Conservation (phyloP, 2,797 vertebrate genomes). For the Aldrovandia affinis region DNA sequence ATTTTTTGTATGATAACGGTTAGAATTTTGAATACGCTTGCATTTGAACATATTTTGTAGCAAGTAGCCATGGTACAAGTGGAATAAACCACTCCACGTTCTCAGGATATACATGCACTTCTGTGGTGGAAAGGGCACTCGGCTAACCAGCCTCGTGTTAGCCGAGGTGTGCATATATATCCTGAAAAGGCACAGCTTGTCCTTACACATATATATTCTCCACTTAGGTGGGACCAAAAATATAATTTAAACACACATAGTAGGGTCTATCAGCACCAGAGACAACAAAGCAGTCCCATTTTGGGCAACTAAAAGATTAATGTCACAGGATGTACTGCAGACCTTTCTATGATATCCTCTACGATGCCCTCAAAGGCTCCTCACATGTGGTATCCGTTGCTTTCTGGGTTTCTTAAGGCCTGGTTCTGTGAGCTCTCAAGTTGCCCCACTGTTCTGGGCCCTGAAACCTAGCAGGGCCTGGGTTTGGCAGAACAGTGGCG, state of each 20-base stretch:
- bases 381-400: not conserved
- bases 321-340: not conserved
- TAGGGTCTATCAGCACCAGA: slow-evolving; percentile 6
- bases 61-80: too few species aligned
- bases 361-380: not conserved
- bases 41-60: too few species aligned
- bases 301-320: not conserved
- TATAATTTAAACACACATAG: not conserved
- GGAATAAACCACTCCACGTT: too few species aligned
- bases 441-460: slow-evolving; percentile 16
- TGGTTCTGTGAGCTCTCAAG: not conserved
- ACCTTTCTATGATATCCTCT: not conserved
- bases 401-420: not conserved
- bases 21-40: too few species aligned
- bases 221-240: not conserved
- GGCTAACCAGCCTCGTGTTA: too few species aligned
- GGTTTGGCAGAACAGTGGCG: not conserved
- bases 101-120: too few species aligned
- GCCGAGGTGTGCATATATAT: too few species aligned
- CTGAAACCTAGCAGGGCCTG: not conserved
- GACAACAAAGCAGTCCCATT: slow-evolving; percentile 3
- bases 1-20: too few species aligned
- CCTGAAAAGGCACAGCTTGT: too few species aligned
- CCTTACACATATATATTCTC: too few species aligned
- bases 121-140: too few species aligned